phyloP scores from a whole-genome alignment of 2,113 vertebrate species.

The Chloropsis cyanopogon region DNA sequence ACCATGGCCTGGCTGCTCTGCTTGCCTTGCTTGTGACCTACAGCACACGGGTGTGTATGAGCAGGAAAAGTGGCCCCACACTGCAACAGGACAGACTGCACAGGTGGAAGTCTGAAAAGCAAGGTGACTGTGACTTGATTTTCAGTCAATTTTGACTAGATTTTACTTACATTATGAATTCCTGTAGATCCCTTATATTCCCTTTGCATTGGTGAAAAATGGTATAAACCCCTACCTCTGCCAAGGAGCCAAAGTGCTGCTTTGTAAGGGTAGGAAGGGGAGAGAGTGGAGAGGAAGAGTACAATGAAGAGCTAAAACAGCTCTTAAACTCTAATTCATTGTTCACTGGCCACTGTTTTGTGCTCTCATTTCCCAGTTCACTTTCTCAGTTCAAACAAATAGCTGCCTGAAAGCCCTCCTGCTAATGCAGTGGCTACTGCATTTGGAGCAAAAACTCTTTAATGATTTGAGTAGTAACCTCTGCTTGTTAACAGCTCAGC shows the following conservation, averaged over 20 bases:
- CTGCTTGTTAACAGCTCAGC: neutral
- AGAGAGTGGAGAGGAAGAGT: neutral
- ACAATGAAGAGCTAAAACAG: neutral
- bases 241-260: neutral
- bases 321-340: neutral
- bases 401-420: neutral
- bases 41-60: rapidly evolving
- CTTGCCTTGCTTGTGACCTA: neutral
- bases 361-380: neutral
- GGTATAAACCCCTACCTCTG: neutral
- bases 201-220: neutral
- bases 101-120: neutral
- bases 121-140: neutral
- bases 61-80: neutral
- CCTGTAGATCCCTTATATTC: neutral
- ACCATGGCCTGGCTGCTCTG: neutral
- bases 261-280: neutral
- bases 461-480: neutral
- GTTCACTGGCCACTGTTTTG: neutral
- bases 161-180: neutral
- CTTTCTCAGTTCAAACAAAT: neutral
- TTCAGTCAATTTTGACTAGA: neutral
- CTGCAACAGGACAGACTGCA: rapidly evolving
- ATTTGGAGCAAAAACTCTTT: neutral
- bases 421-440: neutral